Evolutionary conservation across 2,113 vertebrate genomes (phyloP).

Genomic region (Crocuta crocuta): DNA sequence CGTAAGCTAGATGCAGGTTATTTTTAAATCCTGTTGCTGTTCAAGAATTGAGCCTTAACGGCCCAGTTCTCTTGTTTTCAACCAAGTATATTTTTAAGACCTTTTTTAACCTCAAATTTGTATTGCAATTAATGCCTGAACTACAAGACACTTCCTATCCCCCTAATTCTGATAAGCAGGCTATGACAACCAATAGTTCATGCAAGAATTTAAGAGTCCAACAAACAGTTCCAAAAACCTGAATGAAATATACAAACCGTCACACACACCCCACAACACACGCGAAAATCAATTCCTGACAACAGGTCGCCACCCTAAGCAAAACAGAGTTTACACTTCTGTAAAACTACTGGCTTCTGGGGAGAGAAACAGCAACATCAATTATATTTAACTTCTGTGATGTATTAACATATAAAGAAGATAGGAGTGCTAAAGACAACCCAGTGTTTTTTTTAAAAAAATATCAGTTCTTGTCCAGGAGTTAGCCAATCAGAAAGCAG

Average conservation of each 20-base stretch:
- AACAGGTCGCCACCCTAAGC: slow-evolving; percentile 37
- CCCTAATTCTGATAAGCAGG: slow-evolving; percentile 59
- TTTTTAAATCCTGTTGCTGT: slow-evolving; percentile 31
- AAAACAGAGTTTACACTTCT: slow-evolving; percentile 62
- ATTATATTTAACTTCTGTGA: slow-evolving; percentile 54
- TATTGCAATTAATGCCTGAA: slow-evolving; percentile 8
- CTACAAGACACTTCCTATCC: not conserved
- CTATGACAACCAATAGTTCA: not conserved
- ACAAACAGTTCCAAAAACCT: slow-evolving; percentile 45
- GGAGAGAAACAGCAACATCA: slow-evolving; percentile 16
- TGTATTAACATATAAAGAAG: slow-evolving; percentile 65
- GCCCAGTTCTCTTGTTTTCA: slow-evolving; percentile 45
- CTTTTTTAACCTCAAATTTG: not conserved
- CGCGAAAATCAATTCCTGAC: not conserved
- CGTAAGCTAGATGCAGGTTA: not conserved
- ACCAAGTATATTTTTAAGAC: not conserved
- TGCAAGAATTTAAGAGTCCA: slow-evolving; percentile 60
- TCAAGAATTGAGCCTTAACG: slow-evolving; percentile 30
- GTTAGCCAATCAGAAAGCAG: slow-evolving; percentile 87
- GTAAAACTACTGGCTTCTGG: slow-evolving; percentile 33
- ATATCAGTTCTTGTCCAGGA: slow-evolving; percentile 72
- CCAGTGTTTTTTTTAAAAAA: slow-evolving; percentile 55
- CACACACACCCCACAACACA: not conserved
- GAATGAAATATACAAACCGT: slow-evolving; percentile 15
- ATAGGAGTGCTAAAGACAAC: slow-evolving; percentile 38